These are phyloP conservation scores for Lithophane socia DNA, from an alignment of 2,888 invertebrate genomes.

Conservation along the genomic window DNA sequence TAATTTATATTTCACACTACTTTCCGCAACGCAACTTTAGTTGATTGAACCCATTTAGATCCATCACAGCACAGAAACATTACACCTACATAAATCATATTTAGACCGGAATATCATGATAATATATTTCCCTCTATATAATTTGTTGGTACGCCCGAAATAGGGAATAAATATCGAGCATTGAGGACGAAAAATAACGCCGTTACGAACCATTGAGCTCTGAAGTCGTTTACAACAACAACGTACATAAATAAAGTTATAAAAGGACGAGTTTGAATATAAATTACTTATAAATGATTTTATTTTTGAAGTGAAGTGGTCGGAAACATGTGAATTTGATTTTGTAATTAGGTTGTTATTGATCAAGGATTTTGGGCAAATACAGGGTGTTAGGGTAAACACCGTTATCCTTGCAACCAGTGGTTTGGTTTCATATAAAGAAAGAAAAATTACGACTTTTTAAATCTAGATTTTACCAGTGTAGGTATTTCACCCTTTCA, in stretches of 20 bases:
- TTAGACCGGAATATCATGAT: slow-evolving; percentile 3
- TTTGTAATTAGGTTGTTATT: slow-evolving; percentile 8
- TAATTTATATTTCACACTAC: neutral
- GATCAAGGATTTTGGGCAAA: neutral
- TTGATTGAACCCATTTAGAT: slow-evolving; percentile 4
- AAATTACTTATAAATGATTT: slow-evolving; percentile 33
- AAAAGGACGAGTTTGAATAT: slow-evolving; percentile 38
- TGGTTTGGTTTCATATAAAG: too few species aligned
- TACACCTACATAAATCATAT: slow-evolving; percentile 1
- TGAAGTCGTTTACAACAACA: slow-evolving; percentile 38
- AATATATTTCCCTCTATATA: slow-evolving; percentile 13
- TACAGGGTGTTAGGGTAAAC: too few species aligned
- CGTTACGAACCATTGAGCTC: slow-evolving; percentile 50
- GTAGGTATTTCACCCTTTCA: too few species aligned
- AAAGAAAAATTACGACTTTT: too few species aligned
- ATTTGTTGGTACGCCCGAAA: slow-evolving; percentile 28
- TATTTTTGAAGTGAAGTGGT: slow-evolving; percentile 3
- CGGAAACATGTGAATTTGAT: neutral
- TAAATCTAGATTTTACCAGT: too few species aligned
- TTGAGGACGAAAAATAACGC: slow-evolving; percentile 39
- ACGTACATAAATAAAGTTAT: slow-evolving; percentile 48
- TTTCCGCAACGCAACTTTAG: neutral
- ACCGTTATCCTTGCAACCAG: too few species aligned
- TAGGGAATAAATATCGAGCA: slow-evolving; percentile 25
- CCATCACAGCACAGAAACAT: neutral